Percentiles rank a stretch among this genome's conserved stretches.
phyloP scores from a whole-genome alignment of 2,888 invertebrate species.

The Beris chalybata region DNA sequence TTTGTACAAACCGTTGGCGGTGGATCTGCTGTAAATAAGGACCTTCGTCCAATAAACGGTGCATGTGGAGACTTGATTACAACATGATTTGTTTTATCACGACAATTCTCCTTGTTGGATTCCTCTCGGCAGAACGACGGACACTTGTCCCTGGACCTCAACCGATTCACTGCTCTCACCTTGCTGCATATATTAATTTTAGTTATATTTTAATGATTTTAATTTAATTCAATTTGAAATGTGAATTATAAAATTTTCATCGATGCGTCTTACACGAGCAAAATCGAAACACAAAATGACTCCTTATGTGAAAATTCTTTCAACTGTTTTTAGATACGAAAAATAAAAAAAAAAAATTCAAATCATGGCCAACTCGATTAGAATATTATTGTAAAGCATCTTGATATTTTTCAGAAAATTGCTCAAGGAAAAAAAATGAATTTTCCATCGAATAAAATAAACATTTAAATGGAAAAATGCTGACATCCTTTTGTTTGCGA shows the following conservation, averaged over 20 bases:
- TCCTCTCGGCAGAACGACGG: conserved; percentile 40
- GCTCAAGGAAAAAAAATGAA: no score
- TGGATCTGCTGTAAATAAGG: conserved; percentile 53
- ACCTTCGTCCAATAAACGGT: conserved; percentile 51
- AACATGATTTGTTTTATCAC: conserved; percentile 21
- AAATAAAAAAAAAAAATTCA: not conserved
- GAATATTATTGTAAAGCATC: not conserved
- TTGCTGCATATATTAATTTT: conserved; percentile 19
- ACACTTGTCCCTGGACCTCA: conserved; percentile 4
- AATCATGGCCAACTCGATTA: conserved; percentile 2
- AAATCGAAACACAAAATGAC: conserved; percentile 36
- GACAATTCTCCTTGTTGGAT: conserved; percentile 8
- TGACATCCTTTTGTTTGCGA: no score
- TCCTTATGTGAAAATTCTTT: conserved; percentile 17
- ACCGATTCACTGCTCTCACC: conserved; percentile 16
- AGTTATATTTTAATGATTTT: not conserved
- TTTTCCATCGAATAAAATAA: no score
- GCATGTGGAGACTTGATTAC: conserved; percentile 42
- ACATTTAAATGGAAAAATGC: no score
- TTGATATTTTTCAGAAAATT: not conserved
- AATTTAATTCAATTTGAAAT: conserved; percentile 23
- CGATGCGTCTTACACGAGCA: conserved; percentile 30
- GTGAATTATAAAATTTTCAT: conserved; percentile 32
- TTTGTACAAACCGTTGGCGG: conserved; percentile 47
- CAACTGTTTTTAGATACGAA: conserved; percentile 15